Percentiles rank a stretch among this genome's conserved stretches.
phyloP scores from a whole-genome alignment of 2,797 vertebrate genomes.

The Lepilemur ruficaudatus region DNA sequence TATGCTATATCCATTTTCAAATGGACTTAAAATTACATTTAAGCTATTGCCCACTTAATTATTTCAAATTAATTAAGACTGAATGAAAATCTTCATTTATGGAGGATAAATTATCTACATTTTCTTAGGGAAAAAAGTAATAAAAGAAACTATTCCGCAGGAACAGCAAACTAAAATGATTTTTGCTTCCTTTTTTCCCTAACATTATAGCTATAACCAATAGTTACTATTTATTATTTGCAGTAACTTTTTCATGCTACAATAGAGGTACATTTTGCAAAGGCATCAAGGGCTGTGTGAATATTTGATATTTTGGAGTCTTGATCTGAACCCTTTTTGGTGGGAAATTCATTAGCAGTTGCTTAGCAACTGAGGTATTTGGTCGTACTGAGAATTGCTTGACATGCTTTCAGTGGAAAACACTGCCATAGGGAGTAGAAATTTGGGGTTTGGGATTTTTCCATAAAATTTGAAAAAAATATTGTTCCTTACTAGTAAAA shows the following conservation, averaged over 20 bases:
- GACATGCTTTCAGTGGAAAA: slow-evolving; percentile 62
- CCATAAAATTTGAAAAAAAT: slow-evolving; percentile 37
- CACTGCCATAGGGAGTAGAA: slow-evolving; percentile 30
- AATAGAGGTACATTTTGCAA: slow-evolving; percentile 43
- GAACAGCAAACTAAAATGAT: background rate
- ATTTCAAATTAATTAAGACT: background rate
- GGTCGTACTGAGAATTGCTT: slow-evolving; percentile 48
- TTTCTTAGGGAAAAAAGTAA: background rate
- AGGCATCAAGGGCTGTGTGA: slow-evolving; percentile 19
- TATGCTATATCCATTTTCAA: slow-evolving; percentile 4
- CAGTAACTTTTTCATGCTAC: slow-evolving; percentile 50
- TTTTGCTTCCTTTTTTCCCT: background rate
- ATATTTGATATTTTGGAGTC: slow-evolving; percentile 61
- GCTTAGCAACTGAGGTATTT: slow-evolving; percentile 73
- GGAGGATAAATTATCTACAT: background rate
- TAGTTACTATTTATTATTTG: slow-evolving; percentile 43
- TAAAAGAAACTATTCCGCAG: background rate
- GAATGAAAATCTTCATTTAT: background rate
- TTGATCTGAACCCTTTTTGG: slow-evolving; percentile 57
- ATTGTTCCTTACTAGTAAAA: slow-evolving; percentile 23
- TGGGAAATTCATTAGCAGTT: slow-evolving; percentile 77
- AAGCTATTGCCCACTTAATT: background rate
- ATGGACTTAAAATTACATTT: background rate
- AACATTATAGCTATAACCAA: background rate
- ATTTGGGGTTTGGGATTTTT: slow-evolving; percentile 42